Conservation (phyloP, 1,140 invertebrate species). For the Augochlora pura region DNA sequence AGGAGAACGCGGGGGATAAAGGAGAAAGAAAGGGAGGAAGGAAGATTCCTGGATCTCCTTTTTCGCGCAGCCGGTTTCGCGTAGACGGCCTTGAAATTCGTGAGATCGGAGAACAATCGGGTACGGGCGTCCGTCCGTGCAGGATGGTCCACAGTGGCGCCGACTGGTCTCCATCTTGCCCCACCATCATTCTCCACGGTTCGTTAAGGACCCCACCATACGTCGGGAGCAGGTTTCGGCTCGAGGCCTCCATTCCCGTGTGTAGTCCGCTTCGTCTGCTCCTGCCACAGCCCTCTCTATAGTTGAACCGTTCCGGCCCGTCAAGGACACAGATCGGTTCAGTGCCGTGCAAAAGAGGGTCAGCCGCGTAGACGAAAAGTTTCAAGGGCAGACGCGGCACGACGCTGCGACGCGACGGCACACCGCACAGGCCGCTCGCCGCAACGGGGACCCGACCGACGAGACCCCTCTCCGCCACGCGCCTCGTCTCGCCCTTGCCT, state of each 20-base stretch:
- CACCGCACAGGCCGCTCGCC: too few species aligned
- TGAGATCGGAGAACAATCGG: conserved; percentile 75
- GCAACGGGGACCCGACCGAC: too few species aligned
- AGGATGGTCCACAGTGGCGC: conserved; percentile 60
- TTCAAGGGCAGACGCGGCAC: conserved; percentile 58
- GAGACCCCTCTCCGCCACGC: too few species aligned
- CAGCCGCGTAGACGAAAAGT: conserved; percentile 63
- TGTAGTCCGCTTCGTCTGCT: background rate
- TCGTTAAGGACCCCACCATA: conserved; percentile 49
- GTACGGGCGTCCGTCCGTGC: conserved; percentile 57
- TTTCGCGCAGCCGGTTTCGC: conserved; percentile 74
- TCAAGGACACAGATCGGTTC: conserved; percentile 59
- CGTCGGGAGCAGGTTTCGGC: conserved; percentile 28
- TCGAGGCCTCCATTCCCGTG: conserved; percentile 30
- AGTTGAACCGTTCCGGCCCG: conserved; percentile 53
- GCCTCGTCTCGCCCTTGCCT: too few species aligned
- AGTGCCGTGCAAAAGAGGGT: conserved; percentile 58
- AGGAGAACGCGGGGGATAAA: background rate
- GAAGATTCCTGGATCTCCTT: conserved; percentile 65
- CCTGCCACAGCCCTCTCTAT: conserved; percentile 25
- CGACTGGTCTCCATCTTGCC: conserved; percentile 60
- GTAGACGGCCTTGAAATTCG: conserved; percentile 79
- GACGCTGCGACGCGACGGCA: conserved; percentile 9
- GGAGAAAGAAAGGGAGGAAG: conserved; percentile 22
- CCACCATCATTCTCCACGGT: conserved; percentile 28